Conservation (phyloP, 1,140 invertebrate species). For the Meteorus sp. region DNA sequence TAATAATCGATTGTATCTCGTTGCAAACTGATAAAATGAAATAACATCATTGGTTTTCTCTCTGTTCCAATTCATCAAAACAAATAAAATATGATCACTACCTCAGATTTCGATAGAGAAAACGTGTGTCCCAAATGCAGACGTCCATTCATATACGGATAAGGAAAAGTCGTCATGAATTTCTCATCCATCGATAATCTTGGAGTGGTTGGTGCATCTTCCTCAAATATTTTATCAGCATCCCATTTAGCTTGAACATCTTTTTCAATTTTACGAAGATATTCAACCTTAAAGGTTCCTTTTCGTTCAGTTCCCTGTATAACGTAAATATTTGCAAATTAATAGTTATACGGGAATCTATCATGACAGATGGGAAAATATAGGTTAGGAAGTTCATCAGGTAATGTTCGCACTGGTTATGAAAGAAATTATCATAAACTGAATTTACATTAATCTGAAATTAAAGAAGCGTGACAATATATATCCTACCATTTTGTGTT, state of each 20-base stretch:
- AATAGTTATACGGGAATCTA: not conserved
- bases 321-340: conserved; percentile 3
- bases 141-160: conserved; percentile 99
- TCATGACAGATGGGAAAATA: not conserved
- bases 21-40: conserved; percentile 74
- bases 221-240: conserved; percentile 75
- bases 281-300: conserved; percentile 90
- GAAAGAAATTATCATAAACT: too few relatives aligned
- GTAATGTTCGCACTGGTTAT: too few relatives aligned
- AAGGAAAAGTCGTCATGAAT: conserved; percentile 94
- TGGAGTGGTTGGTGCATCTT: conserved; percentile 69
- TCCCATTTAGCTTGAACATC: conserved; percentile 85
- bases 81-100: conserved; percentile 40
- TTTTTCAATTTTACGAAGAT: conserved; percentile 84
- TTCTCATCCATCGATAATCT: conserved; percentile 73
- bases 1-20: conserved; percentile 86
- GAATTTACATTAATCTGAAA: not conserved
- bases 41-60: conserved; percentile 23
- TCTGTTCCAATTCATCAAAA: conserved; percentile 25
- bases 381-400: not conserved
- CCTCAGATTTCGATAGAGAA: conserved; percentile 94
- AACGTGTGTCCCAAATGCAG: conserved; percentile 98
- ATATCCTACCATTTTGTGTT: not conserved
- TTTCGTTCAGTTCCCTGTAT: conserved; percentile 72
- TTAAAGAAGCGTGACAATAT: too few relatives aligned